These are phyloP conservation scores for Elaphurus davidianus DNA, from an alignment of 2,113 vertebrate species.

Conservation along the genomic window DNA sequence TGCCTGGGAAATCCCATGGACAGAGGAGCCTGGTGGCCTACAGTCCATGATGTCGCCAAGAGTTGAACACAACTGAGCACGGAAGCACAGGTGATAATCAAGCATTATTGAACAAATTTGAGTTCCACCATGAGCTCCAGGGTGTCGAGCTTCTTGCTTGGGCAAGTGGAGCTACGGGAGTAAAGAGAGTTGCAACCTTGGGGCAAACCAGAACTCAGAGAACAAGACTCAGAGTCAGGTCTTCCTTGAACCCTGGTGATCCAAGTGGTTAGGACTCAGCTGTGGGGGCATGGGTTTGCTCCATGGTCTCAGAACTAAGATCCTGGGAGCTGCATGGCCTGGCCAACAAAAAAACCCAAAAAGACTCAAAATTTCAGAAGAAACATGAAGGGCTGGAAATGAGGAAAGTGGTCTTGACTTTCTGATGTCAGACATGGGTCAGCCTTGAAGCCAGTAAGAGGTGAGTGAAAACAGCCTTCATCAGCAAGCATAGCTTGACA, in stretches of 20 bases:
- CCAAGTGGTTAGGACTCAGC: neutral
- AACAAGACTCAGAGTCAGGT: neutral
- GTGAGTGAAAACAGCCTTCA: neutral
- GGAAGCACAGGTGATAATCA: neutral
- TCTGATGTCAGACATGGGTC: neutral
- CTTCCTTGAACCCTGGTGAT: neutral
- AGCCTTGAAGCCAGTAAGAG: neutral
- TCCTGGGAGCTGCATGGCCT: neutral
- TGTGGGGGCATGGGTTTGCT: neutral
- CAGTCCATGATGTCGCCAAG: neutral
- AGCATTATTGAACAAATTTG: neutral
- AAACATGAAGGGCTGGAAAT: neutral
- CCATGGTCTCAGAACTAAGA: neutral
- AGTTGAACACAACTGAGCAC: accelerated
- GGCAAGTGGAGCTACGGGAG: neutral
- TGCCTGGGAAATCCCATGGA: neutral
- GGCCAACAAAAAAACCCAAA: neutral
- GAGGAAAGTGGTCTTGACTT: neutral
- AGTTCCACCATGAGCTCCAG: accelerated
- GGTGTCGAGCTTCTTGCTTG: neutral
- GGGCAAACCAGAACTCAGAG: neutral
- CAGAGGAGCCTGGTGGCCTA: neutral
- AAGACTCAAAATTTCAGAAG: neutral
- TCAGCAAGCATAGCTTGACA: neutral
- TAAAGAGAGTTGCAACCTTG: neutral